These are phyloP conservation scores for Rhyacichthys aspro DNA, from an alignment of 2,797 vertebrate species.

Conservation along the genomic window DNA sequence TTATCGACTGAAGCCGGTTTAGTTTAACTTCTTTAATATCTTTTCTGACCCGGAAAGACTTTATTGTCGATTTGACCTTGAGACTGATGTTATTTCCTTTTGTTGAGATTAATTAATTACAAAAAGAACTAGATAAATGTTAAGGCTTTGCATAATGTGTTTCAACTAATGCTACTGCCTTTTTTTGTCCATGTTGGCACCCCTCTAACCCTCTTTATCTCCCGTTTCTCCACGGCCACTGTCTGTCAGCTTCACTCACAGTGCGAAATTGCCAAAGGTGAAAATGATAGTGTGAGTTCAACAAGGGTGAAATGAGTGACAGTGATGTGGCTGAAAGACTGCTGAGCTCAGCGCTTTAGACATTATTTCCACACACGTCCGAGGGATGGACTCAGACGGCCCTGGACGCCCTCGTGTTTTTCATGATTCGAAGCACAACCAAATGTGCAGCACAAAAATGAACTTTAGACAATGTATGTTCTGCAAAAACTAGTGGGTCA, in stretches of 20 bases:
- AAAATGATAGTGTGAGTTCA: constrained; percentile 53
- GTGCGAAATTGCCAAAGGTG: constrained; percentile 57
- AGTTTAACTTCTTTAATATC: neutral
- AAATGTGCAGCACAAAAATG: neutral
- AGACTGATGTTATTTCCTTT: constrained; percentile 7
- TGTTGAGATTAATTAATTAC: constrained; percentile 5
- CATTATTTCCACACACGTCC: constrained; percentile 26
- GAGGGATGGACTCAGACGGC: constrained; percentile 33
- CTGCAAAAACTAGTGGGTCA: no score
- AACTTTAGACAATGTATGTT: no score
- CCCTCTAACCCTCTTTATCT: constrained; percentile 32
- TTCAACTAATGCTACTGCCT: neutral
- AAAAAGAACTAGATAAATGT: constrained; percentile 1
- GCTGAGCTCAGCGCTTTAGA: constrained; percentile 44
- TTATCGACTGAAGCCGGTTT: constrained; percentile 1
- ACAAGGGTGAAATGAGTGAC: constrained; percentile 52
- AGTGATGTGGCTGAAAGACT: constrained; percentile 45
- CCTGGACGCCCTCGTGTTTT: neutral
- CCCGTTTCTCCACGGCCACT: constrained; percentile 44
- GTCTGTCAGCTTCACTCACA: constrained; percentile 42
- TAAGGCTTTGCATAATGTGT: neutral
- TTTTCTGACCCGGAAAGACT: constrained; percentile 8
- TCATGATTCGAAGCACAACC: neutral
- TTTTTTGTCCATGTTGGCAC: neutral
- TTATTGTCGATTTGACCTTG: constrained; percentile 12